A percentile compares a stretch with the other conserved stretches of the same genome.
Conservation (phyloP, 2,797 vertebrate genomes). For the Esox masquinongy region DNA sequence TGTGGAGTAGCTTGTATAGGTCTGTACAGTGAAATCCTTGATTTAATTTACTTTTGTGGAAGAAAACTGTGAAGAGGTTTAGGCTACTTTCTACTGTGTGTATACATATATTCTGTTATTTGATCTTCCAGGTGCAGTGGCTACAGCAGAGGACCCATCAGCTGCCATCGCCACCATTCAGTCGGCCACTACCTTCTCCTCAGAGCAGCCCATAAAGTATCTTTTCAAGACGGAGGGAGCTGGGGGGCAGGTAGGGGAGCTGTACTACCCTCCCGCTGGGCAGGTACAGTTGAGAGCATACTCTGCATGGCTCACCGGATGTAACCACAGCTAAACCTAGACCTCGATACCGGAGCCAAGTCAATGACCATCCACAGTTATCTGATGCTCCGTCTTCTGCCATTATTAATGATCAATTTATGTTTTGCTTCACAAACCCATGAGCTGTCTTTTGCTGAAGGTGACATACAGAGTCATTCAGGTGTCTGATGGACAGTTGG, state of each 20-base stretch:
- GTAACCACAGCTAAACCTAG: not conserved
- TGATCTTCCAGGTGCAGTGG: constrained; percentile 78
- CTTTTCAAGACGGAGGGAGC: constrained; percentile 91
- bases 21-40: too few relatives aligned
- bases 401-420: not conserved
- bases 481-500: constrained; percentile 90
- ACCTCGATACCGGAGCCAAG: not conserved
- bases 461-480: constrained; percentile 96
- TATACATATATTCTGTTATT: not conserved
- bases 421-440: not conserved
- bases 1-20: too few relatives aligned
- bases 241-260: constrained; percentile 83
- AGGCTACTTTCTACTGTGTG: too few relatives aligned
- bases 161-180: constrained; percentile 90
- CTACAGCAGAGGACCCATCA: constrained; percentile 85
- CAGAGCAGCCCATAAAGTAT: constrained; percentile 92
- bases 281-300: constrained; percentile 40
- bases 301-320: not conserved
- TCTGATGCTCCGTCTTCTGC: not conserved
- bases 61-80: too few relatives aligned
- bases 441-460: constrained; percentile 59
- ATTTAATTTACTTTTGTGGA: too few relatives aligned
- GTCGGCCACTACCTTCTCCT: constrained; percentile 84
- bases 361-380: not conserved
- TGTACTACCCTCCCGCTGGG: constrained; percentile 54